Base-by-base conservation (phyloP, 37 sponge, comb jelly and placozoan genomes). In the Cladorhizidae sp. region DNA sequence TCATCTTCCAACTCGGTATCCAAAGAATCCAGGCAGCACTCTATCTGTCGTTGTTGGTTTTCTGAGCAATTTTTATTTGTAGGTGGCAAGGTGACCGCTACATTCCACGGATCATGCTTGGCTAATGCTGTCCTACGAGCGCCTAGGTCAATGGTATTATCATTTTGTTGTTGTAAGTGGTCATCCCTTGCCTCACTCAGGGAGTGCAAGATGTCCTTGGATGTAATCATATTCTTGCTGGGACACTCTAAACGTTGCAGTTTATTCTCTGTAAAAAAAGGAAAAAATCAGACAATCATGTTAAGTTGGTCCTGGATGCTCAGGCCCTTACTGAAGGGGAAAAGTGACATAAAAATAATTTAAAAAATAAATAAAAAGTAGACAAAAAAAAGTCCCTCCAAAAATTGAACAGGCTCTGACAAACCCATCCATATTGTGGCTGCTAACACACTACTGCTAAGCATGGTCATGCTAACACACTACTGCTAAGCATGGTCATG, bases 141-240 rank as follows among this genome's bases (percentile, higher is more conserved):
- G n/a, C n/a, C n/a, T n/a, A n/a, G 21, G 69, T 18, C 7, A 32
- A 3, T 37, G 69, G n/a, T 7, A 26, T n/a, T 39, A 29, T 35
- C 36, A 26, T 29, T 21, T 22, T 36, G 56, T 45, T 73, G 74
- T 26, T 57, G 71, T 74, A 90, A 61, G 81, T 90, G 90, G 73
- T 90, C 85, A 31, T 85, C 85, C 32, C 81, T 80, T 22, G 85
- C 82, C 54, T 85, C 79, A 49, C 52, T 43, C 2, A 85, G 49
- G 35, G 85, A 70, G 26, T 39, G 32, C 51, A 85, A 20, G 25
- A 85, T 78, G 37, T 71, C 79, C 42, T 85, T 85, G 22, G 85
- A 77, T 7, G 78, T 78, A 0, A 85, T 33, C 17, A 38, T 49
- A 28, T 28, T 58, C 63, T 71, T 85, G 62, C 73, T 51, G 1